Conservation (phyloP, 2,888 invertebrate species). For the Heliconius ethilla region DNA sequence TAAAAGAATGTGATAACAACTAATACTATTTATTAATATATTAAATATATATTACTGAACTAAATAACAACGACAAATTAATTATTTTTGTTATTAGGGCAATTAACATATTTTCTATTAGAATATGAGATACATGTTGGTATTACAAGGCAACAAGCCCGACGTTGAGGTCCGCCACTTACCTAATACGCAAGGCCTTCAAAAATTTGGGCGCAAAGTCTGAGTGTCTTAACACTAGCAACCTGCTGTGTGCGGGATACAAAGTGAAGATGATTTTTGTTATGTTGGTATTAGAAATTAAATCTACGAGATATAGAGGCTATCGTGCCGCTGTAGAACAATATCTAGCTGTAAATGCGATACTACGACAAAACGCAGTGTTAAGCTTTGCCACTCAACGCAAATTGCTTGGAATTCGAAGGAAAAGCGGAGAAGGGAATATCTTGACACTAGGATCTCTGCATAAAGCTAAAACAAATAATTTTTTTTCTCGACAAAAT, state of each 20-base stretch:
- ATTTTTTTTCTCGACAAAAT: too few species aligned
- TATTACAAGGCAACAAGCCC: neutral
- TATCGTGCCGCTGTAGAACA: too few species aligned
- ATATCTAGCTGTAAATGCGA: too few species aligned
- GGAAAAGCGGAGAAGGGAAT: neutral
- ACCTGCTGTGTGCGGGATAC: too few species aligned
- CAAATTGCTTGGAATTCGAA: neutral
- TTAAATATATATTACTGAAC: neutral
- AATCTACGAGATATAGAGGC: too few species aligned
- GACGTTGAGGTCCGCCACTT: too few species aligned
- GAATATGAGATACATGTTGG: neutral
- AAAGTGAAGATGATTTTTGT: too few species aligned
- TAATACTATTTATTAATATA: neutral
- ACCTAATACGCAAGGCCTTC: too few species aligned
- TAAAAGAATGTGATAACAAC: neutral
- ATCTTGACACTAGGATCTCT: neutral
- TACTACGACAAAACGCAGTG: neutral
- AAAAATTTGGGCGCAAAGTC: too few species aligned
- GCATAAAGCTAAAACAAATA: too few species aligned
- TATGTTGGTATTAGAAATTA: too few species aligned
- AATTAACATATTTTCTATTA: neutral
- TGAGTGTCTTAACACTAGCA: too few species aligned
- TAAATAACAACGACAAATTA: neutral
- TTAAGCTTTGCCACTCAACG: neutral
- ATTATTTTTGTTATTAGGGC: slow-evolving; percentile 5